Base-by-base conservation (phyloP, 2,797 vertebrate genomes). In the Coilia nasus region DNA sequence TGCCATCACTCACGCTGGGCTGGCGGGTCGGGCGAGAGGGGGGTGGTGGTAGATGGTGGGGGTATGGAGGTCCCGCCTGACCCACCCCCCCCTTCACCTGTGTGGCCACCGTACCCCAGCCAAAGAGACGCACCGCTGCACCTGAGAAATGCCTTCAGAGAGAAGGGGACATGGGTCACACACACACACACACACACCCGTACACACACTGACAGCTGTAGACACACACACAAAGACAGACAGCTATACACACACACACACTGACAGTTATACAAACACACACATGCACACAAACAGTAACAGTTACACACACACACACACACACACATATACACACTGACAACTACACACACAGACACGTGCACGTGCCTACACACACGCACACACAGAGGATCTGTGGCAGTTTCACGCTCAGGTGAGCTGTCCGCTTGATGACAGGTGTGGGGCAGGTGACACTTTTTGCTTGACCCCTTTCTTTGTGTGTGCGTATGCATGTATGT, bases 141-240 rank as follows among this genome's bases (percentile, higher is more conserved):
- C 92, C 90, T 94, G 93, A 95, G 91, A 93, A 95, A 95, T 94
- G 90, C 83, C 54, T 83, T 64, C 84, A 85, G 88, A 89, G 78
- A 84, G 83, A 44, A 78, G 67, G 67, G 67, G 67, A 19, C 14
- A 10, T 9, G 67, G 67, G 67, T 41, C 67, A 87, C 85, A 83
- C 78, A 10, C 10, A 78, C 84, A 64, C 82, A 54, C 50, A 54
- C 50, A 84, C 81, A 10, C 10, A 78, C 83, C 59, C 82, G 44
- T 35, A 82, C 56, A 83, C 14, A 84, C 54, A 83, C 59, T 82
- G 23, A 86, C 71, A 82, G 5, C 62, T 35, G 83, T 47, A 81
- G 81, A 82, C 44, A 84, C 82, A 83, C 81, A 83, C 64, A 78
- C 25, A 28, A 25, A 25, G n/a, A 28, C 25, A 41, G 35, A 41